phyloP scores from a whole-genome alignment of 2,888 invertebrate species.

The Ophonus ardosiacus region DNA sequence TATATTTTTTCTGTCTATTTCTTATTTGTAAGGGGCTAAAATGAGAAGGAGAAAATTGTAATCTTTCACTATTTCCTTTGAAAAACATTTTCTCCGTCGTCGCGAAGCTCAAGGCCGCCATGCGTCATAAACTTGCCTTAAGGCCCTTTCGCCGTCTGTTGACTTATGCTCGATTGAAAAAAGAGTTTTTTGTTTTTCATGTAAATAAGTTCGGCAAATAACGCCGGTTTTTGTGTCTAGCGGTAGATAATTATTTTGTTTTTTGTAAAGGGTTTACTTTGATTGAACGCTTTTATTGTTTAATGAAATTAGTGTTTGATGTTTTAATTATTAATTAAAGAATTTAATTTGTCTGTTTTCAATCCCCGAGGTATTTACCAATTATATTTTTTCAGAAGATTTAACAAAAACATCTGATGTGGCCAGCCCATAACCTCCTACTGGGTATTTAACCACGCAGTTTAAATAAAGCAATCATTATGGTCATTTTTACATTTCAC shows the following conservation, averaged over 20 bases:
- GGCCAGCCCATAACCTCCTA: too few species aligned
- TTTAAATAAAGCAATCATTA: too few species aligned
- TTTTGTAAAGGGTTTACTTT: conserved; percentile 21
- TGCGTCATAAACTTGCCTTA: conserved; percentile 47
- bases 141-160: conserved; percentile 31
- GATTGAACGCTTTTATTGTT: conserved; percentile 25
- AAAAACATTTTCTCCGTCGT: background rate
- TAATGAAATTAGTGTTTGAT: conserved; percentile 41
- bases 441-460: too few species aligned
- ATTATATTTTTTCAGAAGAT: conserved; percentile 15
- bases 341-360: conserved; percentile 34
- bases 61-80: background rate
- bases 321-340: conserved; percentile 30
- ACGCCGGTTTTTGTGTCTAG: conserved; percentile 1
- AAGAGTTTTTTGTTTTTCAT: conserved; percentile 33
- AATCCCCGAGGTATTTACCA: background rate
- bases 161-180: conserved; percentile 38
- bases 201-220: conserved; percentile 11
- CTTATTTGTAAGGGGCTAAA: background rate
- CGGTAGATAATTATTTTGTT: conserved; percentile 36
- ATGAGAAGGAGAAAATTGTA: background rate
- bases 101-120: conserved; percentile 14
- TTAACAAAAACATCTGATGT: background rate
- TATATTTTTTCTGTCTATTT: background rate
- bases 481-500: too few species aligned